These are phyloP conservation scores for Mellilla xanthometata DNA, from an alignment of 2,888 invertebrate genomes.

Conservation along the genomic window DNA sequence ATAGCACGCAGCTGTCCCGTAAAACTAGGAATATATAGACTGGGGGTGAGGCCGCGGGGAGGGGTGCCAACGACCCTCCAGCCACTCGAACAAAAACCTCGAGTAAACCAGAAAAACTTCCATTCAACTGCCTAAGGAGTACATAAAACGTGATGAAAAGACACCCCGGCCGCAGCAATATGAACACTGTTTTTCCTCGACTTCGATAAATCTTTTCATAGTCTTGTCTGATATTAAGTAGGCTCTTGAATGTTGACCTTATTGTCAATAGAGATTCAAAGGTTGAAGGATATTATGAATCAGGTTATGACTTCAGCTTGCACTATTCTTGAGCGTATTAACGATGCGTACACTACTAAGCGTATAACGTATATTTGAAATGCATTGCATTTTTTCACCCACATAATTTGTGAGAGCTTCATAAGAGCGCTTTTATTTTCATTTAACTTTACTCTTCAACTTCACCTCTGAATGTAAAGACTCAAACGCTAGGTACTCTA, in stretches of 20 bases:
- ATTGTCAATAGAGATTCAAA: slow-evolving; percentile 22
- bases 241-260: slow-evolving; percentile 25
- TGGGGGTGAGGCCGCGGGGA: slow-evolving; percentile 10
- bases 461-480: too few species aligned
- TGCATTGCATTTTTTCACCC: too few species aligned
- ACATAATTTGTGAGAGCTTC: too few species aligned
- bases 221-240: slow-evolving; percentile 26
- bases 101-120: slow-evolving; percentile 55
- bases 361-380: too few species aligned
- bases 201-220: slow-evolving; percentile 36
- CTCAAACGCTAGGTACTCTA: too few species aligned
- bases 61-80: slow-evolving; percentile 33
- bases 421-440: too few species aligned
- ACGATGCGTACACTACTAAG: slow-evolving; percentile 11
- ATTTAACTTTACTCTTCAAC: too few species aligned
- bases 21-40: slow-evolving; percentile 17
- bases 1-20: slow-evolving; percentile 11
- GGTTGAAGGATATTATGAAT: slow-evolving; percentile 22
- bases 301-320: slow-evolving; percentile 15
- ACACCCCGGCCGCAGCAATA: slow-evolving; percentile 45
- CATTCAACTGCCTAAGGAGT: slow-evolving; percentile 52
- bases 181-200: slow-evolving; percentile 43
- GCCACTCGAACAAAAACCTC: slow-evolving; percentile 45
- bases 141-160: slow-evolving; percentile 57
- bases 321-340: slow-evolving; percentile 16